These are phyloP conservation scores for Hesperia comma DNA, from an alignment of 2,888 invertebrate species.

Conservation along the genomic window DNA sequence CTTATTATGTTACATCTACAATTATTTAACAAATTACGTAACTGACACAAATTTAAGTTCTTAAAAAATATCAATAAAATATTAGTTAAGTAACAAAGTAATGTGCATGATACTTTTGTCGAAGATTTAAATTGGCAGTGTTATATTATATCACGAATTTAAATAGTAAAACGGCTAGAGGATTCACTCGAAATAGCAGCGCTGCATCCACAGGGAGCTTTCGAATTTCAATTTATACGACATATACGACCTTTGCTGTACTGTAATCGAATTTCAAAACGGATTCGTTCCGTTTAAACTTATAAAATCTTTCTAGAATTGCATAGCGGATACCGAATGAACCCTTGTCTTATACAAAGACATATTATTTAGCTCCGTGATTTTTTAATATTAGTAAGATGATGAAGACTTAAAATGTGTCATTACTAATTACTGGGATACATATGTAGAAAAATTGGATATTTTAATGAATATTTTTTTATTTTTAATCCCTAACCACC, in stretches of 20 bases:
- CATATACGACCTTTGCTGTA: neutral
- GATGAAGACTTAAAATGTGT: too few relatives aligned
- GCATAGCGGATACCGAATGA: neutral
- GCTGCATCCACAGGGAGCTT: slow-evolving; percentile 16
- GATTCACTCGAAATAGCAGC: slow-evolving; percentile 18
- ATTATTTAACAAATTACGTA: neutral
- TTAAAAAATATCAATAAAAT: neutral
- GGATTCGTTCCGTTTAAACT: neutral
- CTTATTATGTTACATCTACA: neutral
- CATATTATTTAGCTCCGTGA: too few relatives aligned
- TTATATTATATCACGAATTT: neutral
- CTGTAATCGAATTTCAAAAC: slow-evolving; percentile 17
- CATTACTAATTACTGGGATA: too few relatives aligned
- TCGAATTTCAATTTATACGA: slow-evolving; percentile 19
- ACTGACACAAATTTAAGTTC: neutral
- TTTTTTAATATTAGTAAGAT: too few relatives aligned
- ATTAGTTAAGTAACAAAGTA: neutral
- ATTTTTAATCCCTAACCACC: too few relatives aligned
- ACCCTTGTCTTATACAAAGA: too few relatives aligned
- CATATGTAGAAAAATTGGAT: too few relatives aligned
- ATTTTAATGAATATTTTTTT: too few relatives aligned
- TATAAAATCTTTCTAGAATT: neutral
- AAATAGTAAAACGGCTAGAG: neutral
- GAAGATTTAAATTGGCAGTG: neutral
- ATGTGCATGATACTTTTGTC: neutral